Evolutionary conservation across 2,888 invertebrate species (phyloP), one percentile per base, ranked within the genome.

Genomic region (Penaeus monodon): DNA sequence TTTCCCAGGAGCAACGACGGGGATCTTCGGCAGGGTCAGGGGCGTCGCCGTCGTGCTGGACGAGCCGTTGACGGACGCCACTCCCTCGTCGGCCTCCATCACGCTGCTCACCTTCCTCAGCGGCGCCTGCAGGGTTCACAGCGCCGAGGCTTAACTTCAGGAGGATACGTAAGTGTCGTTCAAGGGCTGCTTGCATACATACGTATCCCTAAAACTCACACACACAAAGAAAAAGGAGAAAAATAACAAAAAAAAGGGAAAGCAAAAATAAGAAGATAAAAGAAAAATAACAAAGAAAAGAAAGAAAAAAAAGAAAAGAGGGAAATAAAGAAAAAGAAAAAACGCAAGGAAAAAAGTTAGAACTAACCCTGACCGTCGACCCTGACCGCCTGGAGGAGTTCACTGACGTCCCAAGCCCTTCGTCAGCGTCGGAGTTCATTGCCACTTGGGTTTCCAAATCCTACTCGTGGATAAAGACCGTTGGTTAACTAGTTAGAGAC

Each of bases 351-450:
- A 80, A 12, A 66, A 64, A 44, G 63, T 65, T 12, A 20, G n/a
- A 24, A 70, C 70, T 17, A 29, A 70, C 57, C 81, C 66, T 81
- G 17, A 57, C 17, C 17, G 57, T 57, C 57, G 57, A 57, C 2
- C 14, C 57, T 57, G 57, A 57, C 12, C 57, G 57, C 57, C 57
- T 81, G 27, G 83, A 83, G 49, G 86, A 86, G 49, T 74, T 29
- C 8, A 86, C 57, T 49, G 86, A 86, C 24, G 83, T 73, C 20
- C 86, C 86, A n/a, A 86, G 22, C 12, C 86, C 86, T 64, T 86
- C 86, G 38, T 86, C 86, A 1, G 83, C 66, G 24, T 73, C 86
- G 4, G 78, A 77, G 14, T 44, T 66, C 44, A 86, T 27, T 10
- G 70, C 86, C 65, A 73, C 73, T 74, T 78, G 79, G 3, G 83